Evolutionary conservation across 2,113 vertebrate genomes (phyloP), one percentile per base, ranked within the genome.

Genomic region (Psilopogon haemacephalus): DNA sequence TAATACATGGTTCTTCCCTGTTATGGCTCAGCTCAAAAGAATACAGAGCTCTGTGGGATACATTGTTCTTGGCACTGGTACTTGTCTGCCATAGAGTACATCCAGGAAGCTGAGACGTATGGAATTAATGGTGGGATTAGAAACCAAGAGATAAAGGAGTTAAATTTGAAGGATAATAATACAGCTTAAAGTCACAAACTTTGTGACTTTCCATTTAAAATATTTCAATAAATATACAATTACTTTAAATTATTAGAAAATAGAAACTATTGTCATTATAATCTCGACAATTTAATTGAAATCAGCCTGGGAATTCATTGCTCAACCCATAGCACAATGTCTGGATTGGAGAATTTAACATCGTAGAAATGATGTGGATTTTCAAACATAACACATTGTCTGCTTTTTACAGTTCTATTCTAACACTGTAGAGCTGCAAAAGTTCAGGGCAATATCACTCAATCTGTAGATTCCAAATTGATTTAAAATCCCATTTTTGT

Each of bases 21-120:
- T 10, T 71, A 40, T 5, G 19, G 15, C 28, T 87, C 38, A 54
- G n/a, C 30, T 58, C 27, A 32, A 11, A 19, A 38, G 23, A 46
- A 16, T n/a, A 24, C 7, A 26, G 30, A 55, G 9, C 24, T 38
- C 1, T 11, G 11, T 10, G 9, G 19, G 40, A 30, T 19, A 9
- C 0, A 0, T 9, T 90, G 28, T 4, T 37, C 38, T 42, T 10
- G 65, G 18, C 16, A 9, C 20, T 3, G 27, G 0, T 19, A 38
- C 19, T 78, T 46, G 8, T 46, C 23, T 15, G 18, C 3, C 15
- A 15, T 48, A 35, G 27, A 65, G 40, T 8, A 15, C 68, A 55
- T 19, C 14, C 4, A 4, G 20, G 23, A 15, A 72, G 24, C 11
- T 55, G 42, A 68, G 33, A 5, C 5, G 6, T 9, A 21, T 5